These are phyloP conservation scores for Eulemur coronatus DNA, from an alignment of 2,797 vertebrate species.

Conservation along the genomic window DNA sequence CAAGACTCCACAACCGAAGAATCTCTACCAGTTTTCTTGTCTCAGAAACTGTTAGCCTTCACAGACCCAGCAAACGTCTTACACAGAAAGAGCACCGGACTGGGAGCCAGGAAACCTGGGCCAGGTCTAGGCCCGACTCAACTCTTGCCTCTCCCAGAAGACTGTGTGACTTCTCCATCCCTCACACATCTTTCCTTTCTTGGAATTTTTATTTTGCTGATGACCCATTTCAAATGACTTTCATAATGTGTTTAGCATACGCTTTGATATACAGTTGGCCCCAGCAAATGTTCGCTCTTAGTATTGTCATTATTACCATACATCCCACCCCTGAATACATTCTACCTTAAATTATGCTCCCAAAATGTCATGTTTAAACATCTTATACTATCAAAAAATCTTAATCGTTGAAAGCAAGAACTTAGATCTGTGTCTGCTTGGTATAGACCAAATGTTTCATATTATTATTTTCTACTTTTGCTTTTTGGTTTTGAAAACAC, in stretches of 20 bases:
- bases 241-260: neutral
- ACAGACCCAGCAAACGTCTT: neutral
- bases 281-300: neutral
- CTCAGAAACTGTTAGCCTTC: neutral
- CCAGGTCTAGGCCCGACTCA: neutral
- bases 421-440: neutral
- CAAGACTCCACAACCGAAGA: neutral
- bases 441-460: neutral
- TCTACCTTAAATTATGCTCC: slow-evolving; percentile 21
- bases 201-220: neutral
- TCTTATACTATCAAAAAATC: neutral
- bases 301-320: neutral
- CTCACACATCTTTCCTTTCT: neutral
- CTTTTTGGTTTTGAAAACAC: neutral
- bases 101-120: neutral
- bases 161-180: neutral
- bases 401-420: neutral
- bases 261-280: neutral
- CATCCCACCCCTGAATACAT: neutral
- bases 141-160: neutral
- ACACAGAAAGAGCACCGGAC: neutral
- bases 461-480: neutral
- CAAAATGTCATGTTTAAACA: neutral
- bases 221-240: neutral
- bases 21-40: neutral